These are phyloP conservation scores for Synergus gifuensis DNA, from an alignment of 2,888 invertebrate species.

Conservation along the genomic window DNA sequence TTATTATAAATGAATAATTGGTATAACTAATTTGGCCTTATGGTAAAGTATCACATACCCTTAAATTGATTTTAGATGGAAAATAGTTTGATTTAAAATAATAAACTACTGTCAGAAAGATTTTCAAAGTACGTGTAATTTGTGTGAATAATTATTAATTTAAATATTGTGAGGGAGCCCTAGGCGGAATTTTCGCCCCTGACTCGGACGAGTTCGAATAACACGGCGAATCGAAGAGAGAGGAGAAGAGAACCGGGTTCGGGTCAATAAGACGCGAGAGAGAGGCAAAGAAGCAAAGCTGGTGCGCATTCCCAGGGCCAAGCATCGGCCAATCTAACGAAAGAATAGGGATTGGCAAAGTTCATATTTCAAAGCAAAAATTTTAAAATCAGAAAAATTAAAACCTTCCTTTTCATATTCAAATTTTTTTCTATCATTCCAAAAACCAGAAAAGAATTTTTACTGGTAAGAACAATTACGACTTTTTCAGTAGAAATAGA, in stretches of 20 bases:
- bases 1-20: too few species aligned
- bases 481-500: background rate
- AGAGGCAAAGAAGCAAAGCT: slow-evolving; percentile 69
- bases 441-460: background rate
- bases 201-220: slow-evolving; percentile 49
- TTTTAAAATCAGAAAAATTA: background rate
- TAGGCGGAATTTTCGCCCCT: slow-evolving; percentile 56
- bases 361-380: background rate
- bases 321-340: slow-evolving; percentile 69
- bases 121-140: background rate
- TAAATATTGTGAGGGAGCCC: slow-evolving; percentile 49
- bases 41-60: too few species aligned
- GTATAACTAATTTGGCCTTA: too few species aligned
- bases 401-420: background rate
- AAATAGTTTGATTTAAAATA: background rate
- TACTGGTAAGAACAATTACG: background rate
- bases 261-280: slow-evolving; percentile 77
- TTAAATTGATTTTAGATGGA: background rate
- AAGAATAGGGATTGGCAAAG: slow-evolving; percentile 58
- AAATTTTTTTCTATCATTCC: background rate
- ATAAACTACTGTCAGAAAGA: background rate
- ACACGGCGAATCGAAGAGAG: slow-evolving; percentile 58
- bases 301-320: slow-evolving; percentile 76
- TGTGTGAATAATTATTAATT: background rate
- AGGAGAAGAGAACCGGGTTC: slow-evolving; percentile 76